phyloP scores from a whole-genome alignment of 1,140 invertebrate genomes.

The Drepana arcuata region DNA sequence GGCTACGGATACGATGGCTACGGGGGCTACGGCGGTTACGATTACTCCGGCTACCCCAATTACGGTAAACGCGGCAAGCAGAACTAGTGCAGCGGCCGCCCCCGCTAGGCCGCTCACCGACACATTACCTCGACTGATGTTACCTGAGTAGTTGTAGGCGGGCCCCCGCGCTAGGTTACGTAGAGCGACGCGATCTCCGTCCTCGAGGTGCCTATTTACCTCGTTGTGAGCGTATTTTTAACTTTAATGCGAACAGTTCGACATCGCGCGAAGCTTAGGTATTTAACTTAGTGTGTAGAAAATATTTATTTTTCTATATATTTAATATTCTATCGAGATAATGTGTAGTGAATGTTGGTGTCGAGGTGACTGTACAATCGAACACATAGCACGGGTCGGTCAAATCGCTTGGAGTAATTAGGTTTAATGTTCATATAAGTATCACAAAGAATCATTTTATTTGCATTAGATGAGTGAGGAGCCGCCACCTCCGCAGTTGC shows the following conservation, averaged over 20 bases:
- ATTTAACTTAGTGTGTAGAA: conserved; percentile 67
- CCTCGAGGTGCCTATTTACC: conserved; percentile 58
- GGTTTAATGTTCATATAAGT: conserved; percentile 53
- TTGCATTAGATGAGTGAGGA: conserved; percentile 51
- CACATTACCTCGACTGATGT: conserved; percentile 71
- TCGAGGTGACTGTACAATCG: conserved; percentile 55
- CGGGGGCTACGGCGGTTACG: conserved; percentile 85
- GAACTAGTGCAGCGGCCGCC: conserved; percentile 40
- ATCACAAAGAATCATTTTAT: conserved; percentile 48
- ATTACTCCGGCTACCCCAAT: conserved; percentile 83
- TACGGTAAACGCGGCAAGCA: conserved; percentile 79
- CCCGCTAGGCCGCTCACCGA: conserved; percentile 51
- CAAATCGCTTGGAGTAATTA: conserved; percentile 45
- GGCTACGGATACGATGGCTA: conserved; percentile 84
- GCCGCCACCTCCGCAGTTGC: too few relatives aligned
- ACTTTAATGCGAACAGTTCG: conserved; percentile 42
- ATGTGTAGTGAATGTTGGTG: conserved; percentile 68
- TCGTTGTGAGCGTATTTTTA: conserved; percentile 35
- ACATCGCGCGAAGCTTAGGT: conserved; percentile 65
- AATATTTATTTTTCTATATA: conserved; percentile 72
- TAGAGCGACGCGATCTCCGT: conserved; percentile 40
- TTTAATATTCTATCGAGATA: conserved; percentile 70
- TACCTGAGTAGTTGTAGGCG: conserved; percentile 69
- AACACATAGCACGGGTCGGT: conserved; percentile 37
- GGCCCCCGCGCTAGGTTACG: conserved; percentile 59